phyloP scores from a whole-genome alignment of 1,140 invertebrate species.

The Eurosta solidaginis region DNA sequence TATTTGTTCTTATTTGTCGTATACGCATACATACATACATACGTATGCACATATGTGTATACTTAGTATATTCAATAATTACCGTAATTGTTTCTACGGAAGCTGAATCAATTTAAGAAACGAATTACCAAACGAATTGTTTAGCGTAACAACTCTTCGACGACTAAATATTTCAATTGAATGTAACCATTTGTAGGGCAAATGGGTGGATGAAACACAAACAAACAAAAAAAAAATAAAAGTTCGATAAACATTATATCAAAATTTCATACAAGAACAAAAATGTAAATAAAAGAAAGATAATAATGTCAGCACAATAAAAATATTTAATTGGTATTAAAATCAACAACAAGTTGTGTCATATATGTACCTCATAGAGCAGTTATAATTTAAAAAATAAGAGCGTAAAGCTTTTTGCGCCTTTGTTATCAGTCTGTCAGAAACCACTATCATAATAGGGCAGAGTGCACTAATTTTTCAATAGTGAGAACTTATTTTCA shows the following conservation, averaged over 20 bases:
- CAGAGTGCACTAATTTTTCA: no score
- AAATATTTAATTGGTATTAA: background rate
- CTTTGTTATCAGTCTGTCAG: background rate
- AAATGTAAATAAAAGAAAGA: background rate
- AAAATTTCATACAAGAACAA: slow-evolving; percentile 20
- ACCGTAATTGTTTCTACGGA: background rate
- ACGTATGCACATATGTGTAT: background rate
- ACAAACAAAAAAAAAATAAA: background rate
- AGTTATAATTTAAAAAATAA: background rate
- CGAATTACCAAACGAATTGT: background rate
- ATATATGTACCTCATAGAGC: background rate
- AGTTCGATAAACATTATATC: background rate
- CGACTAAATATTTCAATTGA: slow-evolving; percentile 18
- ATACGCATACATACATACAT: background rate
- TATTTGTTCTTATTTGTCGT: background rate
- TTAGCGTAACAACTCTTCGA: slow-evolving; percentile 14
- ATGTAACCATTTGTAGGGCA: background rate
- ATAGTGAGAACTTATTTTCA: no score
- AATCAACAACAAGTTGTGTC: background rate
- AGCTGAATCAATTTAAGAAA: background rate
- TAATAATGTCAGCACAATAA: background rate
- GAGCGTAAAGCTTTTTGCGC: background rate
- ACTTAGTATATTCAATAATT: background rate
- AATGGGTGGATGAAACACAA: background rate
- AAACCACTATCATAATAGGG: no score